Base-by-base conservation (phyloP, 2,888 invertebrate species). In the Ferdinandea cuprea region DNA sequence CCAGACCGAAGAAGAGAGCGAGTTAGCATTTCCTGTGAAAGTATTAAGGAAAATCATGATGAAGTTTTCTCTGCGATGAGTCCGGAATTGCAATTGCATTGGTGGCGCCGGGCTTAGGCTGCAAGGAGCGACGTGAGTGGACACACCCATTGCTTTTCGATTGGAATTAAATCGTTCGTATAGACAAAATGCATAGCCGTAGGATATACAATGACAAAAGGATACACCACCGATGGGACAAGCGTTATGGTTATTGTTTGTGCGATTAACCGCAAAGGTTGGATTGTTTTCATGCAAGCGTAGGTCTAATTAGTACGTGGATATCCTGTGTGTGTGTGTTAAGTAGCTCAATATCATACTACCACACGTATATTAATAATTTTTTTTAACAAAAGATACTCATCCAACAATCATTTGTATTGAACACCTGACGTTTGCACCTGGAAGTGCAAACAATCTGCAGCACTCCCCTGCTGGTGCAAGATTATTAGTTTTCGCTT, bases 361-460 rank as follows among this genome's bases (percentile, higher is more conserved):
- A 44, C 13, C 17, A 8, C 21, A 0, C 17, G 1, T 1, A 11
- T 15, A 19, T 17, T 15, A 4, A 11, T 4, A 19, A 17, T 13
- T 2, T 40, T 17, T 11, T 46, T 46, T 7, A 46, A 44, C 8
- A 4, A 17, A 17, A n/a, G 28, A 52, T 30, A 71, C 50, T 25
- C 37, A 59, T 40, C 15, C 52, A 32, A 50, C 65, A 40, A 42
- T 30, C 56, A 73, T 73, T 73, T 73, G 56, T 48, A 65, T 46
- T 46, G 54, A 73, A 73, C 65, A 73, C 65, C 73, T n/a, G n/a
- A n/a, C n/a, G n/a, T n/a, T n/a, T 73, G 73, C 63, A 63, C 42
- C 61, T n/a, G 54, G 28, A 44, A 54, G 35, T 17, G 25, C 7
- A 42, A 32, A 3, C n/a, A 13, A 6, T 4, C 35, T 8, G n/a